These are phyloP conservation scores for Emys orbicularis DNA, from an alignment of 2,797 vertebrate genomes.

Conservation along the genomic window DNA sequence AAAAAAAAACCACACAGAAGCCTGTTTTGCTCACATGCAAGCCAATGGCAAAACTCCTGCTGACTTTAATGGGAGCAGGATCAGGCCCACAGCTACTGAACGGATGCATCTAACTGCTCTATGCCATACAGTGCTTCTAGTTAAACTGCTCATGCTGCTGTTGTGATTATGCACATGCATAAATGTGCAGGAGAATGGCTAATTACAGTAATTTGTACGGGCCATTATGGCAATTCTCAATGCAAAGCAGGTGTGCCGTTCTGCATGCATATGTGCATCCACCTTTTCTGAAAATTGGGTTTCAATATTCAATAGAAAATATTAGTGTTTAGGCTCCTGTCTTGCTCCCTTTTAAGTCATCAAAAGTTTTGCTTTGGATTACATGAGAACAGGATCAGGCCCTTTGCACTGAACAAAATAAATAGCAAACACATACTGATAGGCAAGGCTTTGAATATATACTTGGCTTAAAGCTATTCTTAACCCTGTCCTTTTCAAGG, in stretches of 20 bases:
- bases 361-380: constrained; percentile 59
- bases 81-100: not conserved
- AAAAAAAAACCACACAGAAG: not conserved
- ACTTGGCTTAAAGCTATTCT: not conserved
- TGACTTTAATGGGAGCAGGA: not conserved
- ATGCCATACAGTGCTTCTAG: not conserved
- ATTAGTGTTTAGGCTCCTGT: constrained; percentile 40
- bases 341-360: constrained; percentile 20
- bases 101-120: not conserved
- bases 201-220: constrained; percentile 58
- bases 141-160: constrained; percentile 38
- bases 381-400: constrained; percentile 58
- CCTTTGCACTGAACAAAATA: constrained; percentile 33
- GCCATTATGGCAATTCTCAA: constrained; percentile 47
- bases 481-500: constrained; percentile 62
- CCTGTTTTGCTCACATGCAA: not conserved
- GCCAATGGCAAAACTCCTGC: not conserved
- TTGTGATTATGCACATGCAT: constrained; percentile 43
- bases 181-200: constrained; percentile 65
- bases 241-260: constrained; percentile 50
- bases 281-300: constrained; percentile 22
- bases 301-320: constrained; percentile 13
- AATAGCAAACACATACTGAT: not conserved
- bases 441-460: not conserved
- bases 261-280: not conserved